A percentile compares a stretch with the other conserved stretches of the same genome.
These are phyloP conservation scores for Bathynomus jamesi DNA, from an alignment of 1,140 invertebrate genomes.

Conservation along the genomic window DNA sequence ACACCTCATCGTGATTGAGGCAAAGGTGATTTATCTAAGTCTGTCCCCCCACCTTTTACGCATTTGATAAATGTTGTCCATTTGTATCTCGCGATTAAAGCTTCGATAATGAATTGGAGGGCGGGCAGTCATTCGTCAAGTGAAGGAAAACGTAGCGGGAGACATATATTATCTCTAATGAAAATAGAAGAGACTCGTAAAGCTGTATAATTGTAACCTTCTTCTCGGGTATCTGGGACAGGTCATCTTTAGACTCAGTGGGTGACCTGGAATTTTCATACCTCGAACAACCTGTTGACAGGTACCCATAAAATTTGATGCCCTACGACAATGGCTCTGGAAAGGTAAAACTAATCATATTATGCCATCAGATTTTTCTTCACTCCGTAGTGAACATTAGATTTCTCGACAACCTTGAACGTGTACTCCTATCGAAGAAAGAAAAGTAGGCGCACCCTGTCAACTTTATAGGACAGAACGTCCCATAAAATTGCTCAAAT, in stretches of 20 bases:
- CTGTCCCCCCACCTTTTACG: no score
- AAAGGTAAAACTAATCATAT: not conserved
- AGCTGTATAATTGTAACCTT: not conserved
- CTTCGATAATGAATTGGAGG: not conserved
- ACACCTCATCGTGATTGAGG: no score
- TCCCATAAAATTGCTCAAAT: not conserved
- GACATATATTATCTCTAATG: not conserved
- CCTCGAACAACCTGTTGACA: not conserved
- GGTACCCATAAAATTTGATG: not conserved
- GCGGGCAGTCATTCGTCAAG: not conserved
- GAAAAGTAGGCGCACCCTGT: not conserved
- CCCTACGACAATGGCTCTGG: not conserved
- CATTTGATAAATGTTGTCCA: not conserved
- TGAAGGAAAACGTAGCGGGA: not conserved
- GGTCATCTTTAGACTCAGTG: not conserved
- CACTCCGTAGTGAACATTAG: no score
- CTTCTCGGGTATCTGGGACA: not conserved
- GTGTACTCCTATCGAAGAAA: no score
- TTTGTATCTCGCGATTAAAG: not conserved
- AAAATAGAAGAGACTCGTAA: not conserved
- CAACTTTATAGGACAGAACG: not conserved
- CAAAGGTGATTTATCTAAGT: no score
- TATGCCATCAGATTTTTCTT: not conserved
- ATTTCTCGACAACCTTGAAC: no score
- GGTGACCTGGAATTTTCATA: not conserved